Percentiles rank a stretch among this genome's conserved stretches.
These are phyloP conservation scores for Allacma fusca DNA, from an alignment of 2,888 invertebrate genomes.

Conservation along the genomic window DNA sequence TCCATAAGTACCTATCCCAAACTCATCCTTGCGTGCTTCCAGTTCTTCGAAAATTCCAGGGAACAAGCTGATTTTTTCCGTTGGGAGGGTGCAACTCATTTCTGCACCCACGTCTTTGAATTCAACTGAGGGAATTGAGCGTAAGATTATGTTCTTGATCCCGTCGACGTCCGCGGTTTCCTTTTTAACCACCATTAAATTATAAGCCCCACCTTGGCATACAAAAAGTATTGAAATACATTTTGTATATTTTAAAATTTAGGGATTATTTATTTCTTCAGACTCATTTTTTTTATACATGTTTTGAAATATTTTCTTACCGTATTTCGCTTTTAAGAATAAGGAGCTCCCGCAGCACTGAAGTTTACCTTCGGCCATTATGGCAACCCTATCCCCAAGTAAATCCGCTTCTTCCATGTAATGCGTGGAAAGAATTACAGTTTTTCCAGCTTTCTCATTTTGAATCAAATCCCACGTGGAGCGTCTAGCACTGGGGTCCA, in stretches of 20 bases:
- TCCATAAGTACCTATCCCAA: constrained; percentile 19
- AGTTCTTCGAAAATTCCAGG: neutral
- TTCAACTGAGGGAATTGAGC: neutral
- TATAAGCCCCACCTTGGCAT: constrained; percentile 67
- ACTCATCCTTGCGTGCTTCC: constrained; percentile 1
- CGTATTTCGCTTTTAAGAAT: constrained; percentile 75
- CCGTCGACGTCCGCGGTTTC: neutral
- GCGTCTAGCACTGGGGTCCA: constrained; percentile 67
- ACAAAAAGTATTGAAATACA: no score
- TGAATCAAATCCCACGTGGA: constrained; percentile 63
- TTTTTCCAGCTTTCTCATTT: constrained; percentile 72
- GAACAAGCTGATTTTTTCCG: neutral
- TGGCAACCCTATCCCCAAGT: constrained; percentile 79
- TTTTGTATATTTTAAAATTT: no score
- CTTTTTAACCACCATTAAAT: neutral
- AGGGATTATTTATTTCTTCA: no score
- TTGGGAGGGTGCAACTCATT: neutral
- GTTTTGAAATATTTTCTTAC: constrained; percentile 63
- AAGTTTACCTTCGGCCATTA: constrained; percentile 78
- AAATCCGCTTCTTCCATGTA: constrained; percentile 91
- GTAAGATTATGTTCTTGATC: neutral
- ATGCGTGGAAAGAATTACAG: constrained; percentile 89
- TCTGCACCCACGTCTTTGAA: constrained; percentile 2
- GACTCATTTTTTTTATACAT: neutral
- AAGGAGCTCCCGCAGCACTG: constrained; percentile 83